Base-by-base conservation (phyloP, 2,797 vertebrate species). In the Pteronotus mesoamericanus region DNA sequence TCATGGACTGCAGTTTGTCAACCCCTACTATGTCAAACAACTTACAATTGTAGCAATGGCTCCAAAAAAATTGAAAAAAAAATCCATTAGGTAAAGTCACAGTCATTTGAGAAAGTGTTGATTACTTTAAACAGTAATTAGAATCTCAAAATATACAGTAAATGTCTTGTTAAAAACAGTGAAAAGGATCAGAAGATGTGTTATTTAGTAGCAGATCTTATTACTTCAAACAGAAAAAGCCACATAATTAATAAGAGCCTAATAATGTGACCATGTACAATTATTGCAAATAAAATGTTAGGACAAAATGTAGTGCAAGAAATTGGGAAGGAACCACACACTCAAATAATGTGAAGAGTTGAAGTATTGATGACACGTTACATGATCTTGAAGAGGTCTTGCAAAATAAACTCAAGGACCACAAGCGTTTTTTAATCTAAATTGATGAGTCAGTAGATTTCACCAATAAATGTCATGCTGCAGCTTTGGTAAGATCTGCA, bases 361-460 rank as follows among this genome's bases (percentile, higher is more conserved):
- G 44, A 88, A 84, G 11, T 55, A 92, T 6, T 74, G 48, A 64
- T 69, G 80, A 68, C 44, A 37, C 1, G 0, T 75, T 69, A 90
- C 7, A 61, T 57, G 69, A 79, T 46, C 24, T 42, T 46, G 42
- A 86, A 78, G 53, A 89, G 6, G 18, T 48, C 89, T 95, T 83
- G 64, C 48, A 75, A 94, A 93, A 94, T 74, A 92, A 55, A 91
- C 24, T 26, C 46, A 69, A 95, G 97, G 69, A 83, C 10, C 10
- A 83, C 15, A 72, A 61, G 12, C 74, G 37, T 26, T 68, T 83
- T 37, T 39, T 75, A 68, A 77, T 91, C 34, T 82, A 77, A 6
- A 57, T 32, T 32, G 51, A 42, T 39, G 42, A 86, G 9, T 55
- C 75, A 59, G 26, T 22, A 64, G 32, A 89, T 77, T 85, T 89